Conservation (phyloP, 2,888 invertebrate species). For the Epicampocera succincta region DNA sequence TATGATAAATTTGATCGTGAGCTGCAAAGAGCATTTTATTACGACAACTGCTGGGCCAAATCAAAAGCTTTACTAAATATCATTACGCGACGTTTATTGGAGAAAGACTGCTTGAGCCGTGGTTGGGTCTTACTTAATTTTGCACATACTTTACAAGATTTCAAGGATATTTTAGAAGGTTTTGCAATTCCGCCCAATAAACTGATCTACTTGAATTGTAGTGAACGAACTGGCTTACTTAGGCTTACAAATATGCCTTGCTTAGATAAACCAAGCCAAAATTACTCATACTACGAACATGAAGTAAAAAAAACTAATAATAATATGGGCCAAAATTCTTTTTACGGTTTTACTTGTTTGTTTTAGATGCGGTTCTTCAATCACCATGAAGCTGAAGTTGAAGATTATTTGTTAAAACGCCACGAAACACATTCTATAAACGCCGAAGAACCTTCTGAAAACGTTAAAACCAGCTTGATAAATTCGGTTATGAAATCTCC, state of each 20-base stretch:
- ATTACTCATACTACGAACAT: slow-evolving; percentile 72
- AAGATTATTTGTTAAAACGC: slow-evolving; percentile 75
- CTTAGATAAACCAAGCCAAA: slow-evolving; percentile 73
- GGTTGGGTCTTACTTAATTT: slow-evolving; percentile 85
- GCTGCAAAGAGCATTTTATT: slow-evolving; percentile 73
- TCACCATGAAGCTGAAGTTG: slow-evolving; percentile 71
- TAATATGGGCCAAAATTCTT: neutral
- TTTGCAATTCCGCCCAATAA: slow-evolving; percentile 84
- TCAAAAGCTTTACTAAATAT: slow-evolving; percentile 74
- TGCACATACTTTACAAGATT: slow-evolving; percentile 83
- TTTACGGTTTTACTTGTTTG: neutral
- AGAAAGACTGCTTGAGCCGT: slow-evolving; percentile 82
- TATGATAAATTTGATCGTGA: slow-evolving; percentile 70
- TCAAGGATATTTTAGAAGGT: slow-evolving; percentile 82
- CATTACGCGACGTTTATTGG: slow-evolving; percentile 75
- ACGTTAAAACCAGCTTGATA: slow-evolving; percentile 74
- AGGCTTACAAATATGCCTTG: slow-evolving; percentile 73
- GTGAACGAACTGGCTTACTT: slow-evolving; percentile 73
- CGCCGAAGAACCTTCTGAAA: slow-evolving; percentile 71
- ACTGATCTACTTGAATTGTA: slow-evolving; percentile 76
- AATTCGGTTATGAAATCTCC: slow-evolving; percentile 73
- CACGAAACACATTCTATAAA: slow-evolving; percentile 76
- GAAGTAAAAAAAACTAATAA: slow-evolving; percentile 68
- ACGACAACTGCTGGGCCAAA: slow-evolving; percentile 72
- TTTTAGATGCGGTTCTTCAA: slow-evolving; percentile 76